phyloP scores from a whole-genome alignment of 2,797 vertebrate genomes.

The Myiothlypis chrysogaster region DNA sequence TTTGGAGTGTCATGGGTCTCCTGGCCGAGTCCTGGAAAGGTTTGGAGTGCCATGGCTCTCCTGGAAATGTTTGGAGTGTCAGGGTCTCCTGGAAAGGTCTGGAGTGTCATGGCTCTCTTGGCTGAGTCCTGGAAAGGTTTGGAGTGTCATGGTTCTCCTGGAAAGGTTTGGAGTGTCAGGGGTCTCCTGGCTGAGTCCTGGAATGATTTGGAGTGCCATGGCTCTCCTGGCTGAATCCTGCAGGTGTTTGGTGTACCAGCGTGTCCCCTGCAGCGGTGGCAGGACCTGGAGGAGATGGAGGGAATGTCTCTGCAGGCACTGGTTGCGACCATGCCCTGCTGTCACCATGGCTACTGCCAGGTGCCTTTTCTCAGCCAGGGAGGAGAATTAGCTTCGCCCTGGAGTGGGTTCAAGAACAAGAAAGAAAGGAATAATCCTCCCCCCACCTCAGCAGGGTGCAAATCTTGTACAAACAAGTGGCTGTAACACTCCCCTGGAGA shows the following conservation, averaged over 20 bases:
- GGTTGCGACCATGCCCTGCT: background rate
- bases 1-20: rapidly evolving
- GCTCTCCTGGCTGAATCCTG: too few relatives aligned
- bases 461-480: background rate
- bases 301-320: rapidly evolving
- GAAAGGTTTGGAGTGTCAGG: too few relatives aligned
- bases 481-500: background rate
- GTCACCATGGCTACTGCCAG: background rate
- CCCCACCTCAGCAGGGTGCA: background rate
- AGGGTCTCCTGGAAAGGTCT: too few relatives aligned
- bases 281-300: background rate
- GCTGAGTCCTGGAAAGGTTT: rapidly evolving
- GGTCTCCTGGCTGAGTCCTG: rapidly evolving
- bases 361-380: background rate
- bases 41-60: too few relatives aligned
- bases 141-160: too few relatives aligned
- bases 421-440: background rate
- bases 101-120: too few relatives aligned
- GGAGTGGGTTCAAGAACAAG: constrained; percentile 4
- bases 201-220: too few relatives aligned
- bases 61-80: too few relatives aligned
- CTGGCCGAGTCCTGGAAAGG: too few relatives aligned
- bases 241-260: background rate
- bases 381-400: background rate
- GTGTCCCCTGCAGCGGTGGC: background rate